These are phyloP conservation scores for Sarcophaga bullata DNA, from an alignment of 1,140 invertebrate species.

Conservation along the genomic window DNA sequence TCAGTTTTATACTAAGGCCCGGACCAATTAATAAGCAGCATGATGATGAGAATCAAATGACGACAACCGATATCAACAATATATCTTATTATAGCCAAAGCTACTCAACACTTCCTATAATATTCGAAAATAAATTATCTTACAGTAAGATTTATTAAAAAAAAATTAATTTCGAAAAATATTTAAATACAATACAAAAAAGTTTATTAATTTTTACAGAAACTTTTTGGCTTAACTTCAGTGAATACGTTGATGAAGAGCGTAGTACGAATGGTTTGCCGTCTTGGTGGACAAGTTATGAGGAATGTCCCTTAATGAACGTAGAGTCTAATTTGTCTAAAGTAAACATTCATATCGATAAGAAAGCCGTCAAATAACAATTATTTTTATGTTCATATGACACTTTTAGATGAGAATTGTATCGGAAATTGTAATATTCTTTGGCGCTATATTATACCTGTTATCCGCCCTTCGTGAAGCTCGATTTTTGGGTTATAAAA, in stretches of 20 bases:
- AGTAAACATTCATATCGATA: constrained; percentile 28
- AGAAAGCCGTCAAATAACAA: too few relatives aligned
- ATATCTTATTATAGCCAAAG: background rate
- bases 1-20: constrained; percentile 88
- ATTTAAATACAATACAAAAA: background rate
- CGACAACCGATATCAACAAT: background rate
- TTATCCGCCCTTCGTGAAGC: constrained; percentile 82
- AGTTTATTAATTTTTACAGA: constrained; percentile 46
- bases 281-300: constrained; percentile 64
- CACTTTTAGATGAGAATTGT: constrained; percentile 70
- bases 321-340: constrained; percentile 61
- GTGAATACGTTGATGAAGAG: constrained; percentile 60
- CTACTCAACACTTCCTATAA: background rate
- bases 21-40: constrained; percentile 69
- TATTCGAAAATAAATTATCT: background rate
- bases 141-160: constrained; percentile 8
- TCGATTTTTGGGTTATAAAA: constrained; percentile 83
- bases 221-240: constrained; percentile 64
- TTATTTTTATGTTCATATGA: background rate
- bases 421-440: constrained; percentile 76
- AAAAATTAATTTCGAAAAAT: background rate
- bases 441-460: constrained; percentile 85
- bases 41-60: constrained; percentile 48
- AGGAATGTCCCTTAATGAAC: constrained; percentile 64
- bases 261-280: constrained; percentile 54